Conservation (phyloP, 2,113 vertebrate genomes). For the Poeciliopsis turrubarensis region DNA sequence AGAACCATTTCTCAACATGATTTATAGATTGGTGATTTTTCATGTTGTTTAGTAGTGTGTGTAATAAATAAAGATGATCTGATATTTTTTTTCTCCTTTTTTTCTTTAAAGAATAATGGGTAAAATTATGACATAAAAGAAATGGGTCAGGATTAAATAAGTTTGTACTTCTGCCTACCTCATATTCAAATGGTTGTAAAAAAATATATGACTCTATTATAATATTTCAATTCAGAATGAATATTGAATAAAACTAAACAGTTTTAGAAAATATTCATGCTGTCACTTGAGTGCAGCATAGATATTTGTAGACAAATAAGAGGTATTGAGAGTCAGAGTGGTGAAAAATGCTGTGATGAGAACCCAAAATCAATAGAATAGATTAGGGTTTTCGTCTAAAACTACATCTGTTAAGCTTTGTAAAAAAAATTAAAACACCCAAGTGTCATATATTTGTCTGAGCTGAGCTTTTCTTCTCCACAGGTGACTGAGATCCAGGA, state of each 20-base stretch:
- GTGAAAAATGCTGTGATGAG: too few species aligned
- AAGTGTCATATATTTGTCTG: conserved; percentile 8
- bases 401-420: background rate
- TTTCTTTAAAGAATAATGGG: background rate
- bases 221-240: too few species aligned
- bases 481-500: conserved; percentile 99
- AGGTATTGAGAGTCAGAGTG: too few species aligned
- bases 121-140: too few species aligned
- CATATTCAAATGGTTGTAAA: too few species aligned
- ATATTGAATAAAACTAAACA: too few species aligned
- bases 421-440: background rate
- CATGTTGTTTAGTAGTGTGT: background rate
- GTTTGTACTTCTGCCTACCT: too few species aligned
- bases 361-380: too few species aligned
- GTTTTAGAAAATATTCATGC: background rate
- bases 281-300: background rate
- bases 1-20: background rate
- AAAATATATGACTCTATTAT: too few species aligned
- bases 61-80: background rate
- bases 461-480: conserved; percentile 19
- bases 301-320: too few species aligned
- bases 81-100: background rate
- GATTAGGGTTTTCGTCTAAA: background rate
- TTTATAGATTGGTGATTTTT: background rate
- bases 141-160: too few species aligned